A percentile compares a stretch with the other conserved stretches of the same genome.
phyloP scores from a whole-genome alignment of 2,888 invertebrate species.

The Ormia ochracea region DNA sequence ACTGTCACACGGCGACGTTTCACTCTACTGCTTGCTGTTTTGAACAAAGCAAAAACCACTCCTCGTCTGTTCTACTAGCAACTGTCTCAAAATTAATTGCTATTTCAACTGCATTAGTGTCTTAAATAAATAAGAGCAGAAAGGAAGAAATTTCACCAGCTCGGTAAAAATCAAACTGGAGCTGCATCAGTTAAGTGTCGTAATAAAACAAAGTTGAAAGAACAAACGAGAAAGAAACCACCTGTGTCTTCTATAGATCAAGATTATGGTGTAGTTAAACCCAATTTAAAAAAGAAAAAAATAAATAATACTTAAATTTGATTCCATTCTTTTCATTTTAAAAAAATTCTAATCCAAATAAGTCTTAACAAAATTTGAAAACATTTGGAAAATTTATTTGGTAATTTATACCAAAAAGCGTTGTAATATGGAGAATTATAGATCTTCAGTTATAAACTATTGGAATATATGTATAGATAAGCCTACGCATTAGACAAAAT shows the following conservation, averaged over 20 bases:
- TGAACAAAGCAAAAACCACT: conserved; percentile 23
- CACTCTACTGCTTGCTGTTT: too few species aligned
- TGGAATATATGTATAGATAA: too few species aligned
- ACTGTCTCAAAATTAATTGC: conserved; percentile 54
- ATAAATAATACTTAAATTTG: too few species aligned
- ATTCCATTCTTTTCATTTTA: too few species aligned
- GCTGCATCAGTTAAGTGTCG: conserved; percentile 78
- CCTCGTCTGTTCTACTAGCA: background rate
- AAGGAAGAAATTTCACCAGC: conserved; percentile 78
- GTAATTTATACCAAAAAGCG: too few species aligned
- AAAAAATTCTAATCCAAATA: too few species aligned
- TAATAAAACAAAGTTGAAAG: conserved; percentile 70
- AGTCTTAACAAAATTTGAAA: too few species aligned
- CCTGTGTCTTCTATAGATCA: conserved; percentile 77
- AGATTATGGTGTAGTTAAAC: conserved; percentile 74
- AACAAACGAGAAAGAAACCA: conserved; percentile 76
- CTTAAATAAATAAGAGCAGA: conserved; percentile 78
- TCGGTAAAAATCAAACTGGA: conserved; percentile 81
- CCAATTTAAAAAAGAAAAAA: conserved; percentile 70
- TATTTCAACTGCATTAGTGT: conserved; percentile 63
- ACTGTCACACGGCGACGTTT: background rate
- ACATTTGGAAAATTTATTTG: background rate
- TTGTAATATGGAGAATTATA: too few species aligned
- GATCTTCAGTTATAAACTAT: too few species aligned
- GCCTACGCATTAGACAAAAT: too few species aligned